Percentiles rank a stretch among this genome's conserved stretches.
Conservation (phyloP, 2,888 invertebrate genomes). For the Pelosia muscerda region DNA sequence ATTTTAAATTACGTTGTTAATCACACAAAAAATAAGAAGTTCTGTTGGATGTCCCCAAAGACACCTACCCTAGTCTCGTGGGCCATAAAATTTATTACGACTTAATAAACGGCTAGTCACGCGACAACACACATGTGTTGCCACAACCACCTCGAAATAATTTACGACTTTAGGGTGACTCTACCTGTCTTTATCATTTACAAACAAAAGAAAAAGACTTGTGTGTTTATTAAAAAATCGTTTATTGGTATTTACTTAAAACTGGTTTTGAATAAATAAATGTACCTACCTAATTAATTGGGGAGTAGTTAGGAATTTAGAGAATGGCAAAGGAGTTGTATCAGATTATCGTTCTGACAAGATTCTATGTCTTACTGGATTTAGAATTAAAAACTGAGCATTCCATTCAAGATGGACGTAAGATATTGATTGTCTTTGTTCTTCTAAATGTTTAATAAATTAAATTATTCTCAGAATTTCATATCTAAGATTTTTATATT, state of each 20-base stretch:
- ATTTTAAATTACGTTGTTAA: constrained; percentile 8
- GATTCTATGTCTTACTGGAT: constrained; percentile 39
- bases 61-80: constrained; percentile 67
- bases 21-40: constrained; percentile 19
- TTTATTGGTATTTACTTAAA: constrained; percentile 81
- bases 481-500: not conserved
- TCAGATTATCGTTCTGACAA: constrained; percentile 42
- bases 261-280: constrained; percentile 41
- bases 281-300: constrained; percentile 67
- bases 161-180: constrained; percentile 79
- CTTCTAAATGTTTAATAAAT: not conserved
- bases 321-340: constrained; percentile 42
- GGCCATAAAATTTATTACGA: constrained; percentile 82
- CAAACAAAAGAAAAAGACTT: constrained; percentile 54
- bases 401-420: constrained; percentile 19
- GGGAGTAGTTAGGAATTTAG: constrained; percentile 53
- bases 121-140: constrained; percentile 80
- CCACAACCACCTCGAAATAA: constrained; percentile 75
- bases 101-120: constrained; percentile 81
- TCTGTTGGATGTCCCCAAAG: constrained; percentile 55
- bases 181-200: constrained; percentile 58
- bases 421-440: not conserved
- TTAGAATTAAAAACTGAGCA: constrained; percentile 26
- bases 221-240: constrained; percentile 71
- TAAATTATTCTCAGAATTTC: not conserved